Evolutionary conservation across 2,888 invertebrate genomes (phyloP).

Genomic region (Gryllus longicercus): DNA sequence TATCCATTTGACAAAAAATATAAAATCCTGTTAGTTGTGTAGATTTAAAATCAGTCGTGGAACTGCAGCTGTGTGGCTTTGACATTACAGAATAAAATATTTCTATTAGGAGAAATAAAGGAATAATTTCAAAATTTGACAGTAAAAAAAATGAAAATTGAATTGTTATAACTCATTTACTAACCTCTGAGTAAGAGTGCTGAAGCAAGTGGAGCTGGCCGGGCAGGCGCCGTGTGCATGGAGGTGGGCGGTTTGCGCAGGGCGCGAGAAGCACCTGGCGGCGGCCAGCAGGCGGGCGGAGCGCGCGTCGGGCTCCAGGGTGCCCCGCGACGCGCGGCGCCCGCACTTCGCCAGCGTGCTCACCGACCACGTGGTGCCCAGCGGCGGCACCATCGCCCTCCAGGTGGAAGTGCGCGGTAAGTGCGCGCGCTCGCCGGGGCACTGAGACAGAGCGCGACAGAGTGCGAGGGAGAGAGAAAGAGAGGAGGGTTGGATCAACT

Average conservation of each 20-base stretch:
- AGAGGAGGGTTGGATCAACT: not conserved
- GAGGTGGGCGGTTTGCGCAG: conserved; percentile 19
- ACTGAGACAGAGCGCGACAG: not conserved
- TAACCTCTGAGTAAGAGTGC: too few species aligned
- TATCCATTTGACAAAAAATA: too few species aligned
- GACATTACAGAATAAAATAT: too few species aligned
- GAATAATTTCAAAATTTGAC: too few species aligned
- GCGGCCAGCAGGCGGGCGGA: conserved; percentile 25
- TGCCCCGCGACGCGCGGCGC: conserved; percentile 51
- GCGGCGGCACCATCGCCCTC: conserved; percentile 75
- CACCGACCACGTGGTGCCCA: conserved; percentile 67
- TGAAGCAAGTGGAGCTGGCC: too few species aligned
- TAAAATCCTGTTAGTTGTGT: too few species aligned
- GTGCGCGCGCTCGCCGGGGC: conserved; percentile 39
- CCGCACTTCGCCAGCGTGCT: conserved; percentile 68
- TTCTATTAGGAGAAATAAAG: too few species aligned
- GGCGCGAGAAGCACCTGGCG: conserved; percentile 29
- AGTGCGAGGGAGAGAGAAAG: not conserved
- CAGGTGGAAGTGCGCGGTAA: conserved; percentile 74
- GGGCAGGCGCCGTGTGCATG: too few species aligned
- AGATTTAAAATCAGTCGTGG: too few species aligned
- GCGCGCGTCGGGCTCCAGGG: conserved; percentile 26
- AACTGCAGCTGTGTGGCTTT: too few species aligned
- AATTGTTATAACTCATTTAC: too few species aligned
- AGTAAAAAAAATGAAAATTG: too few species aligned